Evolutionary conservation across 2,797 vertebrate species (phyloP).

Genomic region (Orestias chungarensis): DNA sequence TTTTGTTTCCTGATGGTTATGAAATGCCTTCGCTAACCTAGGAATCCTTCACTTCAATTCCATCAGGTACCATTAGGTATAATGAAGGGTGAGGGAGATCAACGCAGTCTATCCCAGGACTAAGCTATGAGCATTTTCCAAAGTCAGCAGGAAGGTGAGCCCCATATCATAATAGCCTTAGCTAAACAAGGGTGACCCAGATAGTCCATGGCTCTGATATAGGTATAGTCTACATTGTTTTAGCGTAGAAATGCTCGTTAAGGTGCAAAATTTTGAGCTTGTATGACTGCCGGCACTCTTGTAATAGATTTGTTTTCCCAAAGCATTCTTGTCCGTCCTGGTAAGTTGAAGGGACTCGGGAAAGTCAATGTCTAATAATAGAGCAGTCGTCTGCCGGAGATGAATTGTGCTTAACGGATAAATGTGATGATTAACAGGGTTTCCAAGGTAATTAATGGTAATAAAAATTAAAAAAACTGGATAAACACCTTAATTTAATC

Average conservation of each 20-base stretch:
- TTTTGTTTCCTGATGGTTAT: slow-evolving; percentile 57
- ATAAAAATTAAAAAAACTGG: too few species aligned
- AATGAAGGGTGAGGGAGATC: slow-evolving; percentile 63
- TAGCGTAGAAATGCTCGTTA: slow-evolving; percentile 8
- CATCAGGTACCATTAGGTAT: slow-evolving; percentile 65
- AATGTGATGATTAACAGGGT: slow-evolving; percentile 51
- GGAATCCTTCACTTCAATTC: slow-evolving; percentile 49
- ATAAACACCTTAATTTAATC: background rate
- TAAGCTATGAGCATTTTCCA: slow-evolving; percentile 69
- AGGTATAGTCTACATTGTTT: slow-evolving; percentile 9
- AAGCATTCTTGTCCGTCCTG: slow-evolving; percentile 28
- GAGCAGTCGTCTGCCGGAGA: slow-evolving; percentile 41
- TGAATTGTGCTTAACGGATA: slow-evolving; percentile 38
- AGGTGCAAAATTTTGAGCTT: background rate
- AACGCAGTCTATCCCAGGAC: slow-evolving; percentile 57
- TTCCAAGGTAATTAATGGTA: slow-evolving; percentile 6
- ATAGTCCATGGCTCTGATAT: slow-evolving; percentile 45
- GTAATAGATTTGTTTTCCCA: slow-evolving; percentile 40
- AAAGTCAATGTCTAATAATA: slow-evolving; percentile 60
- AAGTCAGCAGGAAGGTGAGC: slow-evolving; percentile 74
- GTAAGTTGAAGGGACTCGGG: slow-evolving; percentile 38
- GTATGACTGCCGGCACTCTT: slow-evolving; percentile 7
- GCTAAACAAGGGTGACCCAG: slow-evolving; percentile 66
- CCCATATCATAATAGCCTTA: slow-evolving; percentile 77
- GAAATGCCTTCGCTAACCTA: slow-evolving; percentile 65